Evolutionary conservation across 2,888 invertebrate genomes (phyloP), one percentile per base, ranked within the genome.

Genomic region (Gandaritis pyraliata): DNA sequence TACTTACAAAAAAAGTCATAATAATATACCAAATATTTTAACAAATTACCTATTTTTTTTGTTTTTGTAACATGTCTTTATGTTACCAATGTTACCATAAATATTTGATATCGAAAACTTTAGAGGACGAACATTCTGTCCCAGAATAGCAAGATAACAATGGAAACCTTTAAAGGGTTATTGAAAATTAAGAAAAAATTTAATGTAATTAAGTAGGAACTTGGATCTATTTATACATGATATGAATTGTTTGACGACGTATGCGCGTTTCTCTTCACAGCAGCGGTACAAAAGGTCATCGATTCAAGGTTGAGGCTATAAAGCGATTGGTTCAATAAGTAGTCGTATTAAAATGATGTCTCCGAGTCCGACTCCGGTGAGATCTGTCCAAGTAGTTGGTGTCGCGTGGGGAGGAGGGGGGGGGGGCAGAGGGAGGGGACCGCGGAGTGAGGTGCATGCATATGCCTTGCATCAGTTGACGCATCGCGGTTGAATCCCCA

Each of bases 401-500:
- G 72, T 58, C 68, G 62, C 64, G 73, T 54, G 76, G 69, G 72
- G 71, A 50, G 69, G 58, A 23, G 23, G 64, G 66, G 49, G 68
- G 58, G 62, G 67, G 45, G 69, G 58, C 3, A 6, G 64, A 66
- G 49, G 68, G 58, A 61, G 67, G 45, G 72, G 15, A 58, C 76
- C 71, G 79, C 77, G 78, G 74, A 63, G 76, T 72, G 85, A 78
- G 81, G 80, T 85, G 85, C 85, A 86, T 85, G 85, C 85, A 86
- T 86, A 82, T 90, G 78, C 78, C 81, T 80, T 81, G 88, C 89
- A 90, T 85, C 80, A 78, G 86, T 88, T 90, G 89, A 90, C 89
- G 90, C 90, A 90, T 90, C 87, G 87, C 87, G 82, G 86, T 87
- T 87, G 86, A 87, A 88, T 87, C 88, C 86, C 89, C 84, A 90